Percentiles rank a stretch among this genome's conserved stretches.
Evolutionary conservation across 2,888 invertebrate genomes (phyloP).

Genomic region (Polymixis flavicincta): DNA sequence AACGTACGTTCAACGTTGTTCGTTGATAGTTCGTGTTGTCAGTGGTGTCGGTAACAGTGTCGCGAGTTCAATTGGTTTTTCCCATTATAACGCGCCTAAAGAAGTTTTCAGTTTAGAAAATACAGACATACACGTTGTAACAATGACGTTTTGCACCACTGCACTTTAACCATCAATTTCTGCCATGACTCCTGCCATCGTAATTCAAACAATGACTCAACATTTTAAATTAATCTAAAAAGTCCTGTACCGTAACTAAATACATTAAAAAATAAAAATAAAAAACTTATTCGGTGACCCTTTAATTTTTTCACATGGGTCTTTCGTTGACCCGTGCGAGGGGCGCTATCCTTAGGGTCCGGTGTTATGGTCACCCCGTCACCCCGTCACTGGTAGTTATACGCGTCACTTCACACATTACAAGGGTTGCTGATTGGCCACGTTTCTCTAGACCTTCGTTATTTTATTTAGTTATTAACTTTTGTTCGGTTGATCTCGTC

Average conservation of each 20-base stretch:
- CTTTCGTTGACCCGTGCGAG: slow-evolving; percentile 62
- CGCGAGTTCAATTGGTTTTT: no score
- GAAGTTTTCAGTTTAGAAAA: no score
- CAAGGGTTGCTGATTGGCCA: slow-evolving; percentile 69
- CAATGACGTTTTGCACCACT: slow-evolving; percentile 1
- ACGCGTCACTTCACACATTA: slow-evolving; percentile 73
- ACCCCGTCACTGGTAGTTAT: slow-evolving; percentile 66
- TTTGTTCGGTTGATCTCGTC: slow-evolving; percentile 52
- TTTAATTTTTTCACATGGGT: slow-evolving; percentile 60
- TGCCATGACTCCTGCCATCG: neutral
- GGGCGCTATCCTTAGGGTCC: slow-evolving; percentile 61
- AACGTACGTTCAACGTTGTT: no score
- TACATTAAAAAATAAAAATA: slow-evolving; percentile 46
- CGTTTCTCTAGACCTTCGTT: slow-evolving; percentile 62
- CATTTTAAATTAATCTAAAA: slow-evolving; percentile 40
- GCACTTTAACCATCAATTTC: slow-evolving; percentile 7
- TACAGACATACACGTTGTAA: neutral
- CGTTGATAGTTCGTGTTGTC: no score
- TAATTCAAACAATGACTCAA: slow-evolving; percentile 39
- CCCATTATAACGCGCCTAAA: no score
- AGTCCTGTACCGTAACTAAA: slow-evolving; percentile 44
- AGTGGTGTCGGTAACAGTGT: no score
- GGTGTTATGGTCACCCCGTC: slow-evolving; percentile 62
- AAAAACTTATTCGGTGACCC: slow-evolving; percentile 55
- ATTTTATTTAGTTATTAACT: slow-evolving; percentile 67